Percentiles rank a stretch among this genome's conserved stretches.
Evolutionary conservation across 2,888 invertebrate genomes (phyloP).

Genomic region (Saturnia pavonia): DNA sequence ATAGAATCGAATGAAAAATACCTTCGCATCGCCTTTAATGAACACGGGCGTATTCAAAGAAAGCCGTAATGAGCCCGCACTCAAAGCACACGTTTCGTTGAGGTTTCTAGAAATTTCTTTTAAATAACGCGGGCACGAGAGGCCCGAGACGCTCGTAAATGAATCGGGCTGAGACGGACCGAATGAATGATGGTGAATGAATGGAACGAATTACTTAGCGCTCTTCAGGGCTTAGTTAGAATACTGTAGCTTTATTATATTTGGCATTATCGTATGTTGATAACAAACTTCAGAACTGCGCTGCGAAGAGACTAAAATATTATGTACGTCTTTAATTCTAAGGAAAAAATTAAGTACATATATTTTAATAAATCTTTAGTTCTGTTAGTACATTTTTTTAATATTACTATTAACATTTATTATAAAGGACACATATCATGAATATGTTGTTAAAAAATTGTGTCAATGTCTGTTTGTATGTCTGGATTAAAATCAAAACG

Average conservation of each 20-base stretch:
- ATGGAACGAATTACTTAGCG: constrained; percentile 18
- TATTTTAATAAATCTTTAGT: too few relatives aligned
- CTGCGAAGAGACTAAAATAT: neutral
- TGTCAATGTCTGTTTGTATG: too few relatives aligned
- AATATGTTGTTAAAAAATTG: too few relatives aligned
- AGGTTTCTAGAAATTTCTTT: constrained; percentile 52
- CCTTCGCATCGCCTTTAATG: constrained; percentile 51
- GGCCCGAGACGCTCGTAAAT: constrained; percentile 48
- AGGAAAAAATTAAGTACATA: too few relatives aligned
- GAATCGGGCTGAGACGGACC: constrained; percentile 42
- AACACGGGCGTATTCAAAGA: constrained; percentile 43
- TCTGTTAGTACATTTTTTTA: too few relatives aligned
- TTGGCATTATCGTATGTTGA: neutral
- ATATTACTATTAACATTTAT: too few relatives aligned
- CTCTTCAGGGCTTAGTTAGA: constrained; percentile 15
- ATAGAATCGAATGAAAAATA: constrained; percentile 74
- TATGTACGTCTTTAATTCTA: neutral
- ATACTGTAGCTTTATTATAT: constrained; percentile 3
- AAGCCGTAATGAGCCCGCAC: constrained; percentile 51
- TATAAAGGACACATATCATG: too few relatives aligned
- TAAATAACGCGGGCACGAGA: constrained; percentile 24
- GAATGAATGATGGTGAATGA: constrained; percentile 25
- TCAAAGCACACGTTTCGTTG: constrained; percentile 58
- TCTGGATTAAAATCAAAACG: too few relatives aligned
- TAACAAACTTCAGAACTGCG: neutral